Evolutionary conservation across 2,113 vertebrate species (phyloP).

Genomic region (Cygnus buccinator): DNA sequence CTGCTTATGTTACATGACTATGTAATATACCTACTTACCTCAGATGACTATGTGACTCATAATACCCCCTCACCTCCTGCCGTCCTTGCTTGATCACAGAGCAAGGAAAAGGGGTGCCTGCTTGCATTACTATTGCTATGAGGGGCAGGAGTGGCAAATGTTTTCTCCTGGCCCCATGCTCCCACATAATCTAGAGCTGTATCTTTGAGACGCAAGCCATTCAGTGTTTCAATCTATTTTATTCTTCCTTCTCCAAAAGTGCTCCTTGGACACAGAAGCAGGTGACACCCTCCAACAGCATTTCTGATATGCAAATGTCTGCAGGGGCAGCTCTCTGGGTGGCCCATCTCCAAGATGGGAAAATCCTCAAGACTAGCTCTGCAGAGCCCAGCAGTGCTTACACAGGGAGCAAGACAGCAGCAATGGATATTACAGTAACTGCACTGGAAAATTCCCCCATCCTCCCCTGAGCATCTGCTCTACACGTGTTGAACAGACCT

Average conservation of each 20-base stretch:
- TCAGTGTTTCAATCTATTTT: neutral
- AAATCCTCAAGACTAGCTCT: constrained; percentile 29
- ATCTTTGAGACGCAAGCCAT: neutral
- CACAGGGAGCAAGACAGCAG: constrained; percentile 46
- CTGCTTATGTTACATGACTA: neutral
- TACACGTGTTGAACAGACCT: constrained; percentile 67
- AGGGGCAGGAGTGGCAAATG: fast-evolving
- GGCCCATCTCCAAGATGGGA: neutral
- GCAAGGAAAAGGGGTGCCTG: neutral
- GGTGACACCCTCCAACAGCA: neutral
- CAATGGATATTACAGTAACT: constrained; percentile 58
- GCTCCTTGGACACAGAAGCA: neutral
- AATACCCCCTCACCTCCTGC: neutral
- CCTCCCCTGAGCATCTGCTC: constrained; percentile 71
- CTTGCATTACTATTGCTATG: neutral
- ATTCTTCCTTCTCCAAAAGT: neutral
- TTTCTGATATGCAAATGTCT: neutral
- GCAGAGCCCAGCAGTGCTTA: constrained; percentile 5
- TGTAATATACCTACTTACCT: neutral
- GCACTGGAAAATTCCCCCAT: constrained; percentile 38
- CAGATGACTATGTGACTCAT: neutral
- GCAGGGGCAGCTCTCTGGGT: constrained; percentile 22
- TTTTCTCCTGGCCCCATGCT: neutral
- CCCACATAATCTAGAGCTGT: neutral
- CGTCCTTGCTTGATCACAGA: neutral